A percentile compares a stretch with the other conserved stretches of the same genome.
These are phyloP conservation scores for Callospermophilus lateralis DNA, from an alignment of 2,113 vertebrate species.

Conservation along the genomic window DNA sequence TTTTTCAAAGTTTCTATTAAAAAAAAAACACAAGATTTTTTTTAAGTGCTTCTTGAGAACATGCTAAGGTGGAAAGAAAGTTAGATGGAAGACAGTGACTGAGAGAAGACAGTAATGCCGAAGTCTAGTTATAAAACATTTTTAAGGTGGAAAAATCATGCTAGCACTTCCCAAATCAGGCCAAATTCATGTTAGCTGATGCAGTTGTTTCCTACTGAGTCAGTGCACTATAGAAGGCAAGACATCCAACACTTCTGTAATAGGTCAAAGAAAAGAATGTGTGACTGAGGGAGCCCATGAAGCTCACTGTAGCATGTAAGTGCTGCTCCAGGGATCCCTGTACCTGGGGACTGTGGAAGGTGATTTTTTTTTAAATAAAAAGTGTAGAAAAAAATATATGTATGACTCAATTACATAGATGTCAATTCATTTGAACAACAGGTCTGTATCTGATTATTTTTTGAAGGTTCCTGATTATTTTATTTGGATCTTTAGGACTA, in stretches of 20 bases:
- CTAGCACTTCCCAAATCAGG: slow-evolving; percentile 29
- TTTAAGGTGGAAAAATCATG: slow-evolving; percentile 73
- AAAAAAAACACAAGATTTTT: slow-evolving; percentile 34
- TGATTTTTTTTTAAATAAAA: slow-evolving; percentile 27
- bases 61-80: slow-evolving; percentile 59
- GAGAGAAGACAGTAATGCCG: slow-evolving; percentile 61
- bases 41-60: slow-evolving; percentile 65
- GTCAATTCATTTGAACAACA: slow-evolving; percentile 35
- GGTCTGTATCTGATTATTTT: slow-evolving; percentile 37
- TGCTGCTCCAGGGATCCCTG: neutral
- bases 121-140: slow-evolving; percentile 62
- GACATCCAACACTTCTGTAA: slow-evolving; percentile 64
- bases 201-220: slow-evolving; percentile 70
- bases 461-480: slow-evolving; percentile 33
- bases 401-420: neutral
- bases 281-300: neutral
- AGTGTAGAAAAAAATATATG: slow-evolving; percentile 9
- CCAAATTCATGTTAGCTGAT: slow-evolving; percentile 71
- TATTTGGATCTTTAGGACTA: slow-evolving; percentile 20
- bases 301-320: too few species aligned
- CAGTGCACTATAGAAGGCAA: slow-evolving; percentile 63
- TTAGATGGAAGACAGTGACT: slow-evolving; percentile 51
- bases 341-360: neutral
- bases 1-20: slow-evolving; percentile 25
- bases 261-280: slow-evolving; percentile 72